Conservation (phyloP, 2,113 vertebrate species). For the Lophura nycthemera region DNA sequence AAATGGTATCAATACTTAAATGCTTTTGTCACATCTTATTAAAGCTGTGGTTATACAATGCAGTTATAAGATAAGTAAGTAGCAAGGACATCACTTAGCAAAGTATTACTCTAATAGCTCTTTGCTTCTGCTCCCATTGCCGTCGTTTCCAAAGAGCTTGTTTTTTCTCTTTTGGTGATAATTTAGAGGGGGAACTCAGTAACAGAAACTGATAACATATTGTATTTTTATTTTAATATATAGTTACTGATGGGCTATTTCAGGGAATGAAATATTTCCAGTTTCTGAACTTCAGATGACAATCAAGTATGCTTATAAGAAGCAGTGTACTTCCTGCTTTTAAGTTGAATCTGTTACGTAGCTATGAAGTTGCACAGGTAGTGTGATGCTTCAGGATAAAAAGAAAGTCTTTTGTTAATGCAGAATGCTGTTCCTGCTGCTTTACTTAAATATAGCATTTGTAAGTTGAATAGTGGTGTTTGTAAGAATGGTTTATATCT, state of each 20-base stretch:
- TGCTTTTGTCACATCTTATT: not conserved
- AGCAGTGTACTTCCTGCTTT: not conserved
- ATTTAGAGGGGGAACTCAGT: not conserved
- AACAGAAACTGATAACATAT: not conserved
- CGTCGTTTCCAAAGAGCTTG: not conserved
- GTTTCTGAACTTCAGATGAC: not conserved
- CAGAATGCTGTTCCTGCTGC: not conserved
- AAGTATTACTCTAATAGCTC: not conserved
- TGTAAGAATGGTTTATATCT: not conserved
- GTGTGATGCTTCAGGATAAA: not conserved
- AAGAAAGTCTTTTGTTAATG: not conserved
- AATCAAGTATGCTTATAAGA: not conserved
- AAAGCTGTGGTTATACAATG: not conserved
- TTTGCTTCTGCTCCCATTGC: not conserved
- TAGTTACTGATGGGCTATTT: not conserved
- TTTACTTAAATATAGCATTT: not conserved
- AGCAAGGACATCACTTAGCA: not conserved
- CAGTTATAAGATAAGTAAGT: not conserved
- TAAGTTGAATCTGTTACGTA: not conserved
- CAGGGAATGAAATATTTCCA: not conserved
- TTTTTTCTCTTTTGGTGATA: not conserved
- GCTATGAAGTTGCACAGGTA: not conserved
- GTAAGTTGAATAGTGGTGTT: not conserved
- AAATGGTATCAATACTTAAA: not conserved
- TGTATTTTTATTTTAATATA: not conserved